These are phyloP conservation scores for Papilio gigon DNA, from an alignment of 2,888 invertebrate species.

Conservation along the genomic window DNA sequence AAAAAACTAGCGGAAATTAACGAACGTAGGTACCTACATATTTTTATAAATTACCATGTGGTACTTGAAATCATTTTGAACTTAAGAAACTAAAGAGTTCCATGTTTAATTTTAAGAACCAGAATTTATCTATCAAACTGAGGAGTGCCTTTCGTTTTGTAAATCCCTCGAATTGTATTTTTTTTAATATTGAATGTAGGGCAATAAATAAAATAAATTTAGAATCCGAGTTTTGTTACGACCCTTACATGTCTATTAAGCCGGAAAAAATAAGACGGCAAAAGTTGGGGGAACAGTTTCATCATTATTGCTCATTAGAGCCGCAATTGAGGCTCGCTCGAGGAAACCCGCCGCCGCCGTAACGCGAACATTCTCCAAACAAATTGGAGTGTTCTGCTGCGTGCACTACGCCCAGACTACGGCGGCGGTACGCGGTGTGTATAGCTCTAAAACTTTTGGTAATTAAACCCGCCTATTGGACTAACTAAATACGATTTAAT, in stretches of 20 bases:
- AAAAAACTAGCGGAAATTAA: too few species aligned
- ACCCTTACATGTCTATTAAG: conserved; percentile 39
- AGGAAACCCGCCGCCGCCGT: conserved; percentile 59
- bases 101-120: too few species aligned
- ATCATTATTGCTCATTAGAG: conserved; percentile 77
- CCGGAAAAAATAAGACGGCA: conserved; percentile 40
- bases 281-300: conserved; percentile 56
- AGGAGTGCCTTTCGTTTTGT: too few species aligned
- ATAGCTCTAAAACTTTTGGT: conserved; percentile 35
- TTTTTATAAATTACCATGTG: too few species aligned
- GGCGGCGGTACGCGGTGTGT: conserved; percentile 23
- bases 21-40: too few species aligned
- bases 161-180: too few species aligned
- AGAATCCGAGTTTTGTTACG: conserved; percentile 6
- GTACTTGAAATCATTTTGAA: too few species aligned
- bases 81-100: too few species aligned
- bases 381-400: conserved; percentile 61
- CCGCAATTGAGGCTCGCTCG: conserved; percentile 73
- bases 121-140: too few species aligned
- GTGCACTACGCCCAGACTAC: conserved; percentile 37
- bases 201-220: conserved; percentile 1
- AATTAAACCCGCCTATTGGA: conserved; percentile 31
- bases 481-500: conserved; percentile 10
- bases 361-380: conserved; percentile 61
- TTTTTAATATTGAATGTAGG: conserved; percentile 38